Evolutionary conservation across 2,797 vertebrate genomes (phyloP), one percentile per base, ranked within the genome.

Genomic region (Cynodonichthys magdalenae): DNA sequence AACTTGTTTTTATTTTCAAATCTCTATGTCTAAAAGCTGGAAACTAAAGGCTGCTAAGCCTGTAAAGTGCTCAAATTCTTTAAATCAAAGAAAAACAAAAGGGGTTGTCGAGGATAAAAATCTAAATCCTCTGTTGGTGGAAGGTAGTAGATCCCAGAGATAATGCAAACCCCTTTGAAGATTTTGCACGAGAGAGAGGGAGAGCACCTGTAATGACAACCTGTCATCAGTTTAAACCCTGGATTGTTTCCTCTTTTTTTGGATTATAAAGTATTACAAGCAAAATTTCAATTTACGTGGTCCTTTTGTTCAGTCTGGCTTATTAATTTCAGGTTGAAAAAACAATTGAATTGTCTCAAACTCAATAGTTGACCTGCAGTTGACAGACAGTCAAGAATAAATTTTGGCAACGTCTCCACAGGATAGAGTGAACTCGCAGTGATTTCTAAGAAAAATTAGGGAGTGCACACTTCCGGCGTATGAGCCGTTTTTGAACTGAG

Each of bases 291-390:
- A 59, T 47, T 34, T 1, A 28, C 87, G 45, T 94, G 93, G 93
- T 93, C 87, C 92, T 90, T 91, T 83, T 85, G 89, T 93, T 92
- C 91, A 68, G 63, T 50, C 75, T 69, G 66, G 51, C 66, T 59
- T 53, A 44, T 20, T 66, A 42, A 68, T 47, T 49, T 69, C 24
- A 45, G 53, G 56, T 65, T 61, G 79, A 77, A 56, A 29, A 31
- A 47, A 34, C 50, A 20, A 29, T 34, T 27, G n/a, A 59, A 63
- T 36, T 19, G 12, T 54, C 54, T 67, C 14, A 18, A 48, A 46
- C 55, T 68, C 14, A 20, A 49, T 42, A 18, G 44, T 17, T 67
- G 20, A 29, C 39, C 63, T 68, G 65, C 75, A 81, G 76, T 61
- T 74, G 47, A 56, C 51, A 36, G 47, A 69, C 58, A 31, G 20